Base-by-base conservation (phyloP, 1,140 invertebrate genomes). In the Bombyx mori region DNA sequence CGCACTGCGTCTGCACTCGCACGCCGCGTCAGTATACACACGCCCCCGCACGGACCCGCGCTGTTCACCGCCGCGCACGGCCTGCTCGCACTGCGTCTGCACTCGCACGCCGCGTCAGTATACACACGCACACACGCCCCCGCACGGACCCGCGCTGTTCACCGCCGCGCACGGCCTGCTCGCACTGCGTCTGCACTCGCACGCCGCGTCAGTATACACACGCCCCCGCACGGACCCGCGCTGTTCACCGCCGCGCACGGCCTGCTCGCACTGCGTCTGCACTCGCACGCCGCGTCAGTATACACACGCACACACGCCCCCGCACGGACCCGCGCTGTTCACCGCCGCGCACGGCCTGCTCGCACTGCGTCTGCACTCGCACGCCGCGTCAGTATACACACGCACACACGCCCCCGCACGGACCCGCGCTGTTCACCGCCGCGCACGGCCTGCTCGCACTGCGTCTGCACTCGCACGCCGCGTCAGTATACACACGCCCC, bases 1-100 rank as follows among this genome's bases (percentile, higher is more conserved):
- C 46, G 88, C 89, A 35, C 81, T 10, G 63, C 67, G 71, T 73
- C 8, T 68, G 70, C 68, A 12, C 42, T 26, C n/a, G 35, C 26
- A 10, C 52, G 8, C 26, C 42, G 3, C 8, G 26, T 42, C 47
- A 49, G 42, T 44, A 18, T 22, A 1, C 18, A 42, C 6, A 18
- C 42, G 3, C n/a, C 89, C 62, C 86, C 84, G 9, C 86, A 88
- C 49, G 82, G 82, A 12, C 90, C 92, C 7, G 86, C 92, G 42
- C 85, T 92, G 54, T 92, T 92, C 70, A 91, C 90, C n/a, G 87
- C 82, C 58, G 89, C 89, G 63, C 87, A 92, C 65, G 92, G 92
- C 42, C 85, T 93, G n/a, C 82, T 93, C 46, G 88, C 89, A 35
- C 81, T 10, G 63, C 67, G 71, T 73, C 8, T 68, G 70, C 68